A percentile compares a stretch with the other conserved stretches of the same genome.
Evolutionary conservation across 2,888 invertebrate genomes (phyloP).

Genomic region (Lamellibrachia columna): DNA sequence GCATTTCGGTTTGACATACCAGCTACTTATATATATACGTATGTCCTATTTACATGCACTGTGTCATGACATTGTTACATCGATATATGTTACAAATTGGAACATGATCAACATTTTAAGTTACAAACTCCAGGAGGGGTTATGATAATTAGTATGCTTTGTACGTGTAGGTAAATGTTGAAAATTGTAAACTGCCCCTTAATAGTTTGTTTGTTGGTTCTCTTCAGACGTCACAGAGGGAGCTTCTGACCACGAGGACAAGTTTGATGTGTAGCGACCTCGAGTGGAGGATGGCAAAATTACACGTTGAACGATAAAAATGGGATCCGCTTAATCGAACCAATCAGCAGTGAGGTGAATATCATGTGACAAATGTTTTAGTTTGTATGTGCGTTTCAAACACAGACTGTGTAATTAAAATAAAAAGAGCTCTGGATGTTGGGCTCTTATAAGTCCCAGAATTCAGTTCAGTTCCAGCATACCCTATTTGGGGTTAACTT

Average conservation of each 20-base stretch:
- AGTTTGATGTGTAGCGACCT: slow-evolving; percentile 57
- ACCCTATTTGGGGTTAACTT: not conserved
- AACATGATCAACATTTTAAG: too few relatives aligned
- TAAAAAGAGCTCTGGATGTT: too few relatives aligned
- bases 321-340: slow-evolving; percentile 63
- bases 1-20: too few relatives aligned
- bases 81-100: too few relatives aligned
- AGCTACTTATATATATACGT: too few relatives aligned
- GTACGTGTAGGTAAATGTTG: too few relatives aligned
- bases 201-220: not conserved
- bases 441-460: too few relatives aligned
- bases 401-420: not conserved
- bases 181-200: not conserved
- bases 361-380: not conserved
- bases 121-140: too few relatives aligned
- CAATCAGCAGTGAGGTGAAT: slow-evolving; percentile 47
- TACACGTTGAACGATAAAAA: slow-evolving; percentile 74
- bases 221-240: slow-evolving; percentile 51
- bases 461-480: not conserved
- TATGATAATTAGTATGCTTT: too few relatives aligned
- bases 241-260: slow-evolving; percentile 55
- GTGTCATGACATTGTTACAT: too few relatives aligned
- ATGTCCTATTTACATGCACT: too few relatives aligned
- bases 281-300: slow-evolving; percentile 62
- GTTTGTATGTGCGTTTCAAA: not conserved